phyloP scores from a whole-genome alignment of 2,888 invertebrate genomes.

The Lordiphosa andalusiaca region DNA sequence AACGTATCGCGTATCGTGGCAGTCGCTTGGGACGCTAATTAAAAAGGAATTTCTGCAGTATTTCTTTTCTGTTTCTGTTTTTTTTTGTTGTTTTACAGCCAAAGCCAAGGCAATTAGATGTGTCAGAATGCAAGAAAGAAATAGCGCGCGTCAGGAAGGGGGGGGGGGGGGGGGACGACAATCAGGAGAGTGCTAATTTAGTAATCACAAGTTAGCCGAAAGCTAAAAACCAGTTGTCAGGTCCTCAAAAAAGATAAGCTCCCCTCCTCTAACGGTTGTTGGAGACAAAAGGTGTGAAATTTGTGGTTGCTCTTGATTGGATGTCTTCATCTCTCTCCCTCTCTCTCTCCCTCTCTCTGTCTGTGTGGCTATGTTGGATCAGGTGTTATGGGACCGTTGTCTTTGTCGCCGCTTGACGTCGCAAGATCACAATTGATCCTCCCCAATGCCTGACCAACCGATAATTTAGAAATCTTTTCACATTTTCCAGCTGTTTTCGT shows the following conservation, averaged over 20 bases:
- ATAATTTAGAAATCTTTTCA: conserved; percentile 67
- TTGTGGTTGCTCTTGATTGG: conserved; percentile 38
- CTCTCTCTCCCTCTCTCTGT: neutral
- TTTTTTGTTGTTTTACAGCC: conserved; percentile 16
- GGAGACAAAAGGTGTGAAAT: conserved; percentile 60
- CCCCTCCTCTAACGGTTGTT: conserved; percentile 50
- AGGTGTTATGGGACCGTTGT: conserved; percentile 45
- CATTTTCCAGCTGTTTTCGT: conserved; percentile 13
- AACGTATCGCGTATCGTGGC: conserved; percentile 19
- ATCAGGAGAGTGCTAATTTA: conserved; percentile 68
- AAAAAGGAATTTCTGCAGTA: conserved; percentile 56
- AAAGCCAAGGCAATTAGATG: conserved; percentile 49
- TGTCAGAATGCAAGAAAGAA: conserved; percentile 20
- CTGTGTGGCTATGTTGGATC: conserved; percentile 47
- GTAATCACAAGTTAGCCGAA: conserved; percentile 60
- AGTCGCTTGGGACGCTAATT: conserved; percentile 52
- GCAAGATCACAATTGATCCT: conserved; percentile 64
- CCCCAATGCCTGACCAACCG: conserved; percentile 41
- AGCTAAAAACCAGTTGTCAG: conserved; percentile 31
- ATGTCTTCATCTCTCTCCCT: conserved; percentile 15
- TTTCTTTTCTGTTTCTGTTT: conserved; percentile 15
- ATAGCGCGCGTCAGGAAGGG: neutral
- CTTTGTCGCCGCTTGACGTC: conserved; percentile 54
- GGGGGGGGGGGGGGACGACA: conserved; percentile 17
- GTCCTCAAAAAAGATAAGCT: conserved; percentile 30